Percentiles rank a stretch among this genome's conserved stretches.
Evolutionary conservation across 1,140 invertebrate species (phyloP).

Genomic region (Oryctes rhinoceros): DNA sequence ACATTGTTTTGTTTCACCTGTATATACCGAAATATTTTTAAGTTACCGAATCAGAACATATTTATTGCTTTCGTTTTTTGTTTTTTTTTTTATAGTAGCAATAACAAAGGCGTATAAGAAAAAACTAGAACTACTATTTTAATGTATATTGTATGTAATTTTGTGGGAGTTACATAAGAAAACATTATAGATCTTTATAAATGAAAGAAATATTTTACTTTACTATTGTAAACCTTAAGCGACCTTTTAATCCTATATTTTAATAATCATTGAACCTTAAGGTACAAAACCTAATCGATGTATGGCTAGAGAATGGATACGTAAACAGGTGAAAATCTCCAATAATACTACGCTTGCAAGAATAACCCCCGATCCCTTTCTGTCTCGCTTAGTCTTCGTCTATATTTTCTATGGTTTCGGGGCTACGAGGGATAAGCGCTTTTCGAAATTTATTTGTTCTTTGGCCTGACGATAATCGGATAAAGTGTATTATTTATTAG

Average conservation of each 20-base stretch:
- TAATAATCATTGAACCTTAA: not conserved
- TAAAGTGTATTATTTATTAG: constrained; percentile 34
- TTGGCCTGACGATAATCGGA: constrained; percentile 11
- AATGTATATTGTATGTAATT: too few relatives aligned
- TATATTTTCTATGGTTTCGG: constrained; percentile 32
- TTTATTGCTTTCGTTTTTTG: too few relatives aligned
- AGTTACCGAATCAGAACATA: too few relatives aligned
- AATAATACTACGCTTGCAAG: not conserved
- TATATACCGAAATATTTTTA: too few relatives aligned
- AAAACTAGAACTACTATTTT: too few relatives aligned
- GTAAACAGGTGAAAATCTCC: not conserved
- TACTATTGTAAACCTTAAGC: too few relatives aligned
- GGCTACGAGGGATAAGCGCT: constrained; percentile 29
- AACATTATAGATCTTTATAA: too few relatives aligned
- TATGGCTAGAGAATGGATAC: not conserved
- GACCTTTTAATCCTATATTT: not conserved
- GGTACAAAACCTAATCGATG: not conserved
- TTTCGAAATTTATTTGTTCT: constrained; percentile 27
- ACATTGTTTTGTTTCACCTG: too few relatives aligned
- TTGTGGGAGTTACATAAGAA: too few relatives aligned
- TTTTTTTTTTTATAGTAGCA: too few relatives aligned
- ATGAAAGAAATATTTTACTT: too few relatives aligned
- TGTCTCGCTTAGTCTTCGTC: not conserved
- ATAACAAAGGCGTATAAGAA: too few relatives aligned
- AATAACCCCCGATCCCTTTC: not conserved